A percentile compares a stretch with the other conserved stretches of the same genome.
phyloP scores from a whole-genome alignment of 2,888 invertebrate species.

The Eupithecia exiguata region DNA sequence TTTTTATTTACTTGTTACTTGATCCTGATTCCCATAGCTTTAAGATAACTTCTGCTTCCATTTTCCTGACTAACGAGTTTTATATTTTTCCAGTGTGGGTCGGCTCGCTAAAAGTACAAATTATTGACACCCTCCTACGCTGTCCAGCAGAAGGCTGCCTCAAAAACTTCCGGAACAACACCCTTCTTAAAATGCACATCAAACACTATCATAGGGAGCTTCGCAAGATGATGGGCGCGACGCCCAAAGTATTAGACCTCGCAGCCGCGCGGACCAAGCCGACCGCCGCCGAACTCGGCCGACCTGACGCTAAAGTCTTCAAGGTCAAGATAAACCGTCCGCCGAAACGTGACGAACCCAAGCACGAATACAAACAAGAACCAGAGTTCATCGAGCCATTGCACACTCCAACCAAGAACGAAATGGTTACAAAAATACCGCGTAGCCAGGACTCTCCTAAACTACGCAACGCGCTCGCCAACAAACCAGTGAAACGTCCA shows the following conservation, averaged over 20 bases:
- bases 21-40: too few relatives aligned
- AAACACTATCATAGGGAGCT: constrained; percentile 96
- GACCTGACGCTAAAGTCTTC: constrained; percentile 56
- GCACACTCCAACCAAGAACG: constrained; percentile 46
- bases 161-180: constrained; percentile 96
- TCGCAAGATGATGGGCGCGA: constrained; percentile 88
- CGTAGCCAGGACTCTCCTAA: constrained; percentile 70
- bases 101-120: constrained; percentile 85
- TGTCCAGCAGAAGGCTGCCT: constrained; percentile 93
- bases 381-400: constrained; percentile 36
- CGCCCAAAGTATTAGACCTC: constrained; percentile 93
- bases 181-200: constrained; percentile 95
- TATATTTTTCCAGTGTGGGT: constrained; percentile 75
- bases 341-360: constrained; percentile 63
- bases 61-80: background rate
- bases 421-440: constrained; percentile 47
- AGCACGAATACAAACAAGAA: constrained; percentile 39
- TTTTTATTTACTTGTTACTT: too few relatives aligned
- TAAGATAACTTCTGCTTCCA: too few relatives aligned
- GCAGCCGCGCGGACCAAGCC: constrained; percentile 89
- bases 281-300: constrained; percentile 45
- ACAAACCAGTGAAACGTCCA: constrained; percentile 71
- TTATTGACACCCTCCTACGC: constrained; percentile 86
- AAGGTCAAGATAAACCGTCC: constrained; percentile 70
- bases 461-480: constrained; percentile 63